Evolutionary conservation across 2,797 vertebrate genomes (phyloP).

Genomic region (Aldrovandia affinis): DNA sequence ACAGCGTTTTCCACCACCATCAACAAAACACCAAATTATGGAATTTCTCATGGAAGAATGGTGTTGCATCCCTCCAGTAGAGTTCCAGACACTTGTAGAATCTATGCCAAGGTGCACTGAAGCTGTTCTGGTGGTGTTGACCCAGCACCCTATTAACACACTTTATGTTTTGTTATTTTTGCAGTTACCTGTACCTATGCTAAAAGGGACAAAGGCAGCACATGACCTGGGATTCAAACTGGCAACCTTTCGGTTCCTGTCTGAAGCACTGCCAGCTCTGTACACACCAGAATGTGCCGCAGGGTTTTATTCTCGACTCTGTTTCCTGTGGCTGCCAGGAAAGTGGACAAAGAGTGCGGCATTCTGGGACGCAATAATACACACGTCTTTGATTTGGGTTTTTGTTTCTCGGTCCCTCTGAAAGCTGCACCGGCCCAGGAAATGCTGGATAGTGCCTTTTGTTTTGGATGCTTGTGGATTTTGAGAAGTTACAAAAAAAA

Average conservation of each 20-base stretch:
- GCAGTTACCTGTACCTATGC: no score
- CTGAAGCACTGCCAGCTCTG: background rate
- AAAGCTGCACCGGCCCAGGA: background rate
- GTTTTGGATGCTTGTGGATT: background rate
- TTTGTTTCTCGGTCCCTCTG: background rate
- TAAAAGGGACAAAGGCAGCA: no score
- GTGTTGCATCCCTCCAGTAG: no score
- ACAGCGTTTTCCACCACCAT: no score
- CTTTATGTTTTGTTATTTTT: no score
- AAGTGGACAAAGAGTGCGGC: background rate
- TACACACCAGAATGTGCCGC: background rate
- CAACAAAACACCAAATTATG: no score
- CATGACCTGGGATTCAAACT: background rate
- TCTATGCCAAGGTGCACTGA: no score
- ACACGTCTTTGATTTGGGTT: background rate
- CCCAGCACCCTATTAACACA: no score
- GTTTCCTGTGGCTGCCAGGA: background rate
- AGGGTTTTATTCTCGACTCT: background rate
- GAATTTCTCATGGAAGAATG: no score
- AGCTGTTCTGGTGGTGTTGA: no score
- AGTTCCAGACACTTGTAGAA: no score
- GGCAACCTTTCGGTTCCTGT: background rate
- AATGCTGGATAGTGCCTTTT: background rate
- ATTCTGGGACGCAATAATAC: slow-evolving; percentile 15
- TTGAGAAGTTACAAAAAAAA: slow-evolving; percentile 3